phyloP scores from a whole-genome alignment of 2,888 invertebrate species.

The Pelosia muscerda region DNA sequence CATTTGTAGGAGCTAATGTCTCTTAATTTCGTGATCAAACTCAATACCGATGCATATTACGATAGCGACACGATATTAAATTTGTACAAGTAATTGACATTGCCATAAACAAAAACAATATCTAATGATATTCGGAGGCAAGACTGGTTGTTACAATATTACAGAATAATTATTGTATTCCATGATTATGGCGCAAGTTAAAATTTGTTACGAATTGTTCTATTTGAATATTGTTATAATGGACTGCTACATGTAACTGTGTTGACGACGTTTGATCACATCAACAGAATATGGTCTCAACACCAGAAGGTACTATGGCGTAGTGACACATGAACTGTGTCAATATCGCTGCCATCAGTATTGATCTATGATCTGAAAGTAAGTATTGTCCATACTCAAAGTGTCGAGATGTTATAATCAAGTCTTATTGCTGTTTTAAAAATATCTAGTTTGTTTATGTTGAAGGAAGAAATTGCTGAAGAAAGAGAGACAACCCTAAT shows the following conservation, averaged over 20 bases:
- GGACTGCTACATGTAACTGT: too few relatives aligned
- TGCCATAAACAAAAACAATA: not conserved
- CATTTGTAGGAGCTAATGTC: not conserved
- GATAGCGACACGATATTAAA: not conserved
- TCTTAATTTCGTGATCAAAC: not conserved
- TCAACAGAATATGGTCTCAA: too few relatives aligned
- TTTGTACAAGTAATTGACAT: not conserved
- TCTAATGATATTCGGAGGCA: not conserved
- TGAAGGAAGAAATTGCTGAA: not conserved
- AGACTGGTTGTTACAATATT: not conserved
- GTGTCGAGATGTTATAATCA: not conserved
- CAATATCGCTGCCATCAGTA: too few relatives aligned
- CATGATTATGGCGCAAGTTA: not conserved
- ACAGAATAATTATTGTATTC: not conserved
- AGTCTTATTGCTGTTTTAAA: not conserved
- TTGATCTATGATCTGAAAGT: not conserved
- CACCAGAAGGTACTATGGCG: too few relatives aligned
- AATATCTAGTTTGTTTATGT: too few relatives aligned
- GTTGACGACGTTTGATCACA: too few relatives aligned
- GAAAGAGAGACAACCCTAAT: conserved; percentile 40
- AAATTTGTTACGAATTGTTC: not conserved
- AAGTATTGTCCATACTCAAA: not conserved
- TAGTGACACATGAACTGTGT: not conserved
- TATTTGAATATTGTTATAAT: too few relatives aligned
- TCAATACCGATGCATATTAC: not conserved